Evolutionary conservation across 2,797 vertebrate genomes (phyloP), one percentile per base, ranked within the genome.

Genomic region (Peromyscus attwateri): DNA sequence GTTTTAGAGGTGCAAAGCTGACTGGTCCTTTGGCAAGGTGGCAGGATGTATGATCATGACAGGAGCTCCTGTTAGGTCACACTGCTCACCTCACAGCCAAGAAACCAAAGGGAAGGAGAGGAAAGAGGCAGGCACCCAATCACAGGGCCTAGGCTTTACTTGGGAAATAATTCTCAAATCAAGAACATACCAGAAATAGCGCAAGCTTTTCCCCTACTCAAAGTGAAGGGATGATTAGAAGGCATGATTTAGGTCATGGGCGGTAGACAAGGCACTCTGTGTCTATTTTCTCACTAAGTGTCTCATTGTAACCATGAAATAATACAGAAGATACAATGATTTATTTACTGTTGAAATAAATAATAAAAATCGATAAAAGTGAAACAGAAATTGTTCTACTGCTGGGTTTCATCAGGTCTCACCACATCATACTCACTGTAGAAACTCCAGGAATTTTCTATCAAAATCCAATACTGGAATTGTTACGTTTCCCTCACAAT

Each of bases 401-500:
- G 11, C 23, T n/a, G 43, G 29, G 27, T 17, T 55, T 62, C 1
- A 0, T 66, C 3, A 83, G 27, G 6, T 17, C 12, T 66, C 8
- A 25, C 25, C 37, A 5, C 8, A 52, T 79, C 43, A 17, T 3
- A 46, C 2, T 40, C 12, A 9, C 14, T 70, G 25, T 7, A 68
- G 49, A 87, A 29, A 13, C 40, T 25, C 8, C 71, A n/a, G 23
- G 31, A 43, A n/a, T 68, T 43, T 37, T 43, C n/a, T 88, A 13
- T 68, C 76, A 87, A 95, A 93, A 57, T 46, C n/a, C 25, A 94
- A 64, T 25, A 37, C 8, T 75, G 49, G 80, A 77, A 89, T 31
- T 52, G 9, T 14, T 89, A 11, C 80, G 83, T 66, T 46, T 55
- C 49, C 66, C 90, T 89, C 34, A 34, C n/a, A 87, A 2, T 23